Percentiles rank a stretch among this genome's conserved stretches.
Conservation (phyloP, 2,113 vertebrate genomes). For the Meles meles region DNA sequence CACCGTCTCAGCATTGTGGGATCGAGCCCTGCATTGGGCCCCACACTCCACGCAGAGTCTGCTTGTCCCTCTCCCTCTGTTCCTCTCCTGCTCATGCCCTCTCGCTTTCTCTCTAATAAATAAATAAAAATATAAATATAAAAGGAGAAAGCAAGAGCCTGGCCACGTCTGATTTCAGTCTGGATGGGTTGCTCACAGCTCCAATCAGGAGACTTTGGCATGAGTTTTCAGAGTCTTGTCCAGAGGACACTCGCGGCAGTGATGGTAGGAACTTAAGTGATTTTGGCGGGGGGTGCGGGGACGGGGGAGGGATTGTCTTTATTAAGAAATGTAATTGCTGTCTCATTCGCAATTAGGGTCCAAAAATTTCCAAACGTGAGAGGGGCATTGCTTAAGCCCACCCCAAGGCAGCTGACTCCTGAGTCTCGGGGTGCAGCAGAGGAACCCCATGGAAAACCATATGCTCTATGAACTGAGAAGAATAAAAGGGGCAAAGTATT, state of each 20-base stretch:
- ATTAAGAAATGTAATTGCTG: neutral
- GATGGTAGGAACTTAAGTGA: neutral
- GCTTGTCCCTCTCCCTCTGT: neutral
- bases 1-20: neutral
- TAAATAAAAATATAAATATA: neutral
- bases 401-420: neutral
- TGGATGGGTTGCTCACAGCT: neutral
- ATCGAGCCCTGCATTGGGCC: neutral
- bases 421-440: neutral
- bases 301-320: neutral
- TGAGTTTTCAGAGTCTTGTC: neutral
- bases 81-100: neutral
- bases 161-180: neutral
- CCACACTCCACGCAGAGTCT: neutral
- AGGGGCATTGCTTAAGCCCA: rapidly evolving
- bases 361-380: neutral
- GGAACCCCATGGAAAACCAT: neutral
- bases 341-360: neutral
- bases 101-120: neutral
- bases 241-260: neutral
- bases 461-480: neutral
- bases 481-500: neutral
- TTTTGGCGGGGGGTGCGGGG: neutral
- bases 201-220: neutral
- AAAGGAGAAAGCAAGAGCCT: neutral